Percentiles rank a stretch among this genome's conserved stretches.
Evolutionary conservation across 2,113 vertebrate species (phyloP).

Genomic region (Strigops habroptila): DNA sequence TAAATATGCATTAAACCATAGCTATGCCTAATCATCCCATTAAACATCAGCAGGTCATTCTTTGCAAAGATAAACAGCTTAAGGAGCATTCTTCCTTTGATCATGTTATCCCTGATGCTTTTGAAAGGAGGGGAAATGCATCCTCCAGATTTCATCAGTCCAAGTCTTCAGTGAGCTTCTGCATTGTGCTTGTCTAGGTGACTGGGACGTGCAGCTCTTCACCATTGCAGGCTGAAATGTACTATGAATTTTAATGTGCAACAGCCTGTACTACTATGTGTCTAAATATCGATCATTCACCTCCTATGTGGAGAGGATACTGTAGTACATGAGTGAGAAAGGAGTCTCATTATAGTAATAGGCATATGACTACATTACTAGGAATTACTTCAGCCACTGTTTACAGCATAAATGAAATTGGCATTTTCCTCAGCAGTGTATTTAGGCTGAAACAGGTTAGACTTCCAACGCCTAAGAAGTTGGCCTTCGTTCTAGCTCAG

Average conservation of each 20-base stretch:
- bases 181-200: background rate
- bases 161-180: background rate
- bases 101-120: constrained; percentile 31
- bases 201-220: background rate
- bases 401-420: background rate
- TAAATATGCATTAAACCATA: constrained; percentile 41
- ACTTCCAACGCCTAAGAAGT: background rate
- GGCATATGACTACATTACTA: background rate
- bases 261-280: background rate
- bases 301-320: background rate
- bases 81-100: constrained; percentile 55
- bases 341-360: background rate
- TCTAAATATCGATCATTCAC: accelerated
- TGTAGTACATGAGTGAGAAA: background rate
- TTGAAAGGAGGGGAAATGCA: background rate
- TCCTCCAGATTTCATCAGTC: constrained; percentile 31
- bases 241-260: background rate
- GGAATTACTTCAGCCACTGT: background rate
- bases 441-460: background rate
- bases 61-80: constrained; percentile 33
- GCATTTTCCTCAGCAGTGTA: background rate
- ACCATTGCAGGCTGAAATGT: accelerated
- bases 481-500: background rate
- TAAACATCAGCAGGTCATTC: constrained; percentile 25
- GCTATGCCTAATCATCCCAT: constrained; percentile 19